These are phyloP conservation scores for Pipa parva DNA, from an alignment of 2,113 vertebrate genomes.

Conservation along the genomic window DNA sequence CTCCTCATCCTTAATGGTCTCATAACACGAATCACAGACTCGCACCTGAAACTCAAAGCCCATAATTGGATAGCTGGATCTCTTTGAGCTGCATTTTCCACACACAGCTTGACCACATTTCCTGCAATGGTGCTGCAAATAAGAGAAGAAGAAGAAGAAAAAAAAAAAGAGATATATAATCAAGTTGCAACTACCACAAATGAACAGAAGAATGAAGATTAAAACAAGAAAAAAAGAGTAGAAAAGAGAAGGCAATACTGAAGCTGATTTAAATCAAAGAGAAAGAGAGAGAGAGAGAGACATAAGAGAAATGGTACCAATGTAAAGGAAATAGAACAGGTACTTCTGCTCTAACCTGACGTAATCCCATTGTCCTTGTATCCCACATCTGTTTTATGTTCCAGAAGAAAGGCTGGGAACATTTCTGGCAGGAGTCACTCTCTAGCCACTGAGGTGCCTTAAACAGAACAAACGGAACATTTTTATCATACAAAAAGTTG, in stretches of 20 bases:
- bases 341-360: constrained; percentile 73
- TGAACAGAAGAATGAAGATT: neutral
- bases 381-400: constrained; percentile 99
- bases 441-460: constrained; percentile 96
- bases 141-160: neutral
- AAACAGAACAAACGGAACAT: constrained; percentile 4
- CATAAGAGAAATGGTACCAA: neutral
- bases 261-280: no score
- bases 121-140: constrained; percentile 88
- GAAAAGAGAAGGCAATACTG: neutral
- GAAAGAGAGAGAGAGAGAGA: neutral
- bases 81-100: constrained; percentile 90
- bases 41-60: constrained; percentile 97
- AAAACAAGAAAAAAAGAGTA: neutral
- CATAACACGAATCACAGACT: constrained; percentile 87
- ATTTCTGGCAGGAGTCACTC: constrained; percentile 96
- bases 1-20: constrained; percentile 94
- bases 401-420: constrained; percentile 97
- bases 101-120: constrained; percentile 94
- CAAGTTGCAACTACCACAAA: neutral
- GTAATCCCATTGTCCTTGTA: constrained; percentile 83
- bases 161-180: neutral
- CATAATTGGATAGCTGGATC: constrained; percentile 88
- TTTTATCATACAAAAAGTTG: no score
- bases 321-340: no score